Evolutionary conservation across 2,888 invertebrate species (phyloP), one percentile per base, ranked within the genome.

Genomic region (Cotesia congregata): DNA sequence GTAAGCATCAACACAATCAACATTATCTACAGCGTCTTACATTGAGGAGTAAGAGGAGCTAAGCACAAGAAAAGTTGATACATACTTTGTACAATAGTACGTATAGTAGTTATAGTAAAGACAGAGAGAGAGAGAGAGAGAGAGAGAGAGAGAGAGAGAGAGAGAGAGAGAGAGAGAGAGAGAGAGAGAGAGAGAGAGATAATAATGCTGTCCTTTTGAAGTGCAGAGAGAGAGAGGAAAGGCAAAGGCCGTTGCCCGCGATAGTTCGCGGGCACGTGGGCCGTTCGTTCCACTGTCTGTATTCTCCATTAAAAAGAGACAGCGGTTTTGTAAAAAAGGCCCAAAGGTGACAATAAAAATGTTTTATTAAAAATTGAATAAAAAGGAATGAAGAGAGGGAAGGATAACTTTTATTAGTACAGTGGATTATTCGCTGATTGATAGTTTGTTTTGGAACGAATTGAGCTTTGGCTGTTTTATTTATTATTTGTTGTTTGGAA

Each of bases 201-300:
- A n/a, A n/a, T n/a, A n/a, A n/a, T n/a, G n/a, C n/a, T n/a, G n/a
- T n/a, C n/a, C n/a, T n/a, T n/a, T n/a, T n/a, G n/a, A n/a, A n/a
- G n/a, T n/a, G n/a, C n/a, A n/a, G n/a, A n/a, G n/a, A 50, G 50
- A 75, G 75, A 39, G 74, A 68, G 75, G 68, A 67, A 74, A 77
- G 75, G 78, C 77, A 77, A 75, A 78, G 77, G 78, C 78, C 78
- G 78, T 77, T 78, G 78, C 74, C 78, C 50, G 50, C 50, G 50
- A 12, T 50, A 50, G 50, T 50, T 77, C 65, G 75, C 61, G 72
- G 77, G 72, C 76, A 78, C 78, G 78, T 78, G 78, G 77, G 78
- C 62, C 61, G 70, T 41, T 76, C 41, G 67, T 59, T 17, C 6
- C 15, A 41, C 41, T 15, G 68, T 20, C 77, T 61, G 50, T 50